Percentiles rank a stretch among this genome's conserved stretches.
Evolutionary conservation across 2,113 vertebrate species (phyloP).

Genomic region (Heterochromis multidens): DNA sequence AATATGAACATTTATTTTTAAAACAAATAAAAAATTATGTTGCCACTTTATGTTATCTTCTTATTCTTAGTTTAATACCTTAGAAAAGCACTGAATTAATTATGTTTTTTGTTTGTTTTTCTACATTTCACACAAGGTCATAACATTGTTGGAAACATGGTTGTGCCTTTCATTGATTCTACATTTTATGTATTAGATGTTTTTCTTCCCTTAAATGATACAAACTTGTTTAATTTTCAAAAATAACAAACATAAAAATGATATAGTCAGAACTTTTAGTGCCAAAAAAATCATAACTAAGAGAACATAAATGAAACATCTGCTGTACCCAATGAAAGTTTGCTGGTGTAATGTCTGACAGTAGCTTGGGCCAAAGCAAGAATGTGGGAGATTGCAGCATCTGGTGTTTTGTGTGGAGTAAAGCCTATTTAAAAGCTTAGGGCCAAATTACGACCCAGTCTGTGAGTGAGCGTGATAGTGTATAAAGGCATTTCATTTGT

Average conservation of each 20-base stretch:
- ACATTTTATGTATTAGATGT: neutral
- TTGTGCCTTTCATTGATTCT: neutral
- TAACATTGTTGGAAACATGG: neutral
- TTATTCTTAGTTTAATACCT: neutral
- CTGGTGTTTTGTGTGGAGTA: constrained; percentile 53
- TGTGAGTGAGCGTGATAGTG: constrained; percentile 1
- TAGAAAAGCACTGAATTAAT: neutral
- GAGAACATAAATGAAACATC: constrained; percentile 41
- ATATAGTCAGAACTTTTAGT: neutral
- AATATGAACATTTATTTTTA: neutral
- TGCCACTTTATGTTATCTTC: neutral
- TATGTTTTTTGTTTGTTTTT: neutral
- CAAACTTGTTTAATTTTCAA: neutral
- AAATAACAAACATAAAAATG: neutral
- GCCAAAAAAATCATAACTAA: neutral
- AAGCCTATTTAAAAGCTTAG: constrained; percentile 51
- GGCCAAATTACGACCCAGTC: constrained; percentile 32
- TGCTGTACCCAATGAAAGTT: constrained; percentile 32
- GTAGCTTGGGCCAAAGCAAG: constrained; percentile 30
- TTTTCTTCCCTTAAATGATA: neutral
- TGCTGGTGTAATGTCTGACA: constrained; percentile 24
- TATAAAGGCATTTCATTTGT: neutral
- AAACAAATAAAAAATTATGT: neutral
- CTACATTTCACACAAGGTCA: neutral
- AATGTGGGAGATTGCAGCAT: constrained; percentile 61